phyloP scores from a whole-genome alignment of 2,888 invertebrate genomes.

The Eucera pruinosa region DNA sequence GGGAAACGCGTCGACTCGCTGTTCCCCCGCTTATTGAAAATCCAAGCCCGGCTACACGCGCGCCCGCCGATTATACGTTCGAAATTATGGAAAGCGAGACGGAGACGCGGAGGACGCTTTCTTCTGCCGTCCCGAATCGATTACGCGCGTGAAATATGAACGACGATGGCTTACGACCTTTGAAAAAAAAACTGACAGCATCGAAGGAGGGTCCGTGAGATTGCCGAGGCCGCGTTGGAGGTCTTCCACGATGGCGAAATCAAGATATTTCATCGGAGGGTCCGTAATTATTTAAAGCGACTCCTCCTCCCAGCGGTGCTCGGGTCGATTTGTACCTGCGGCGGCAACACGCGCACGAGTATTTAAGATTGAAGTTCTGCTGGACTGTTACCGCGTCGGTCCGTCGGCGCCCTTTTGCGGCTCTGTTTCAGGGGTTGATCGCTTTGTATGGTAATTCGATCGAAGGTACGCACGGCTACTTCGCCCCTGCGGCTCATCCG shows the following conservation, averaged over 20 bases:
- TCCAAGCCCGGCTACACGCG: not conserved
- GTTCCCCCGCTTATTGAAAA: slow-evolving; percentile 25
- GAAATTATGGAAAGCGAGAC: too few species aligned
- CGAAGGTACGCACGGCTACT: slow-evolving; percentile 58
- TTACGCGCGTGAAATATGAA: slow-evolving; percentile 25
- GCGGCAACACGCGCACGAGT: too few species aligned
- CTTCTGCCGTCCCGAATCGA: slow-evolving; percentile 9
- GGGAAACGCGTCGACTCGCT: not conserved
- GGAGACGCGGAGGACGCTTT: not conserved
- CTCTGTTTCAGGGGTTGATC: slow-evolving; percentile 53
- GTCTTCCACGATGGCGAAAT: slow-evolving; percentile 25
- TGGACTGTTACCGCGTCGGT: too few species aligned
- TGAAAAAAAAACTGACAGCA: not conserved
- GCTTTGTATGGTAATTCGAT: slow-evolving; percentile 77
- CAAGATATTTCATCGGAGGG: slow-evolving; percentile 28
- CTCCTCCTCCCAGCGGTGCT: slow-evolving; percentile 26
- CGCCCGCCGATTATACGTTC: not conserved
- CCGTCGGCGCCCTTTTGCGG: slow-evolving; percentile 12
- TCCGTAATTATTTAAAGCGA: slow-evolving; percentile 52
- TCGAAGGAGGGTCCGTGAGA: not conserved
- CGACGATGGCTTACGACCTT: not conserved
- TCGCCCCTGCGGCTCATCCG: slow-evolving; percentile 53
- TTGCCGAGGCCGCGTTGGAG: slow-evolving; percentile 8
- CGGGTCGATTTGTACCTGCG: slow-evolving; percentile 18
- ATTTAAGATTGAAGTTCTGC: slow-evolving; percentile 18